phyloP scores from a whole-genome alignment of 2,888 invertebrate genomes.

The Eristalis intricaria region DNA sequence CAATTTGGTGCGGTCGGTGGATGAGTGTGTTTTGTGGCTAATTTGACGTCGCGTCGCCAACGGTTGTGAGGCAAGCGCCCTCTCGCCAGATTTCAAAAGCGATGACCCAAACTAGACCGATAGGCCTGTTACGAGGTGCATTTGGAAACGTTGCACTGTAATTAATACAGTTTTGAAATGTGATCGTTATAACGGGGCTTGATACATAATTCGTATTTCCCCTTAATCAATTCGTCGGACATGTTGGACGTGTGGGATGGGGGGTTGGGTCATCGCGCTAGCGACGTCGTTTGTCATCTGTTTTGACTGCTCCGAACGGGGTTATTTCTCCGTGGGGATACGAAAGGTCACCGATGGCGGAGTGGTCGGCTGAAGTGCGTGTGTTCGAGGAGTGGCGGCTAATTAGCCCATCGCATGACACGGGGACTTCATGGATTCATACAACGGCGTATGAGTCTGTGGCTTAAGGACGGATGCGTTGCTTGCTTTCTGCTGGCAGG shows the following conservation, averaged over 20 bases:
- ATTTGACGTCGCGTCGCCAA: slow-evolving; percentile 13
- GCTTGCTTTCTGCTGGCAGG: neutral
- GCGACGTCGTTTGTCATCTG: neutral
- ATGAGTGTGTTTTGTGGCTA: slow-evolving; percentile 16
- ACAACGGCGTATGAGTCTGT: neutral
- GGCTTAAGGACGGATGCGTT: neutral
- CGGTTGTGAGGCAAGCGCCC: slow-evolving; percentile 24
- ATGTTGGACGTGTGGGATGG: neutral
- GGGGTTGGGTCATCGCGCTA: too few species aligned
- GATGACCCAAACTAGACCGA: neutral
- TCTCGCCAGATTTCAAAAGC: slow-evolving; percentile 11
- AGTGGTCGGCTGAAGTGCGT: neutral
- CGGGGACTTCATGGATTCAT: neutral
- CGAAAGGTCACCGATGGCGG: neutral
- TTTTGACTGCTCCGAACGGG: neutral
- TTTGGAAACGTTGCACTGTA: slow-evolving; percentile 58
- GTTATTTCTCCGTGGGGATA: neutral
- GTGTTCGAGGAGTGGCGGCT: neutral
- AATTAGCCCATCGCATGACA: neutral
- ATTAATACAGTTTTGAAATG: neutral
- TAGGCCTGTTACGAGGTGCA: slow-evolving; percentile 6
- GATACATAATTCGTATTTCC: neutral
- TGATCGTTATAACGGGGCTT: neutral
- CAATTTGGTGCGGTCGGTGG: slow-evolving; percentile 8
- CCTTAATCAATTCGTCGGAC: neutral